Evolutionary conservation across 2,113 vertebrate genomes (phyloP).

Genomic region (Merops nubicus): DNA sequence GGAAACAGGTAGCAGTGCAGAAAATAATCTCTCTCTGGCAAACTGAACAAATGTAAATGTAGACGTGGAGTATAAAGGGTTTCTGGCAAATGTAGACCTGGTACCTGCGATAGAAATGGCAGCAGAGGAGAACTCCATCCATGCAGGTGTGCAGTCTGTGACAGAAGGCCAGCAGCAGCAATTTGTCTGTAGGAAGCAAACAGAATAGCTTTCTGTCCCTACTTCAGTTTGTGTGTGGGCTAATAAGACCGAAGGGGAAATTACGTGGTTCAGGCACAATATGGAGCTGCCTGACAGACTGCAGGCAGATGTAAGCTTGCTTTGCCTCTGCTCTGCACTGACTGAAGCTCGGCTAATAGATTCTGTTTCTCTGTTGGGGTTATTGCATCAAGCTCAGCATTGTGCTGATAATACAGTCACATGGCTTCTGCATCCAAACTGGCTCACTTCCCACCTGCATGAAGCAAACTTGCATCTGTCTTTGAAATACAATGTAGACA

Average conservation of each 20-base stretch:
- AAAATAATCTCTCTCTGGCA: not conserved
- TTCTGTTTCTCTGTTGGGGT: slow-evolving; percentile 7
- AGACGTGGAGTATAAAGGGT: not conserved
- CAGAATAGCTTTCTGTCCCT: slow-evolving; percentile 1
- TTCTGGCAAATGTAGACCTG: not conserved
- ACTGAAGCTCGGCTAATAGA: slow-evolving; percentile 52
- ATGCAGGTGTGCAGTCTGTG: not conserved
- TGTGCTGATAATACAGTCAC: slow-evolving; percentile 46
- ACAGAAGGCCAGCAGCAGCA: not conserved
- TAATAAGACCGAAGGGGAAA: not conserved
- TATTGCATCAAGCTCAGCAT: slow-evolving; percentile 35
- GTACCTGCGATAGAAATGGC: not conserved
- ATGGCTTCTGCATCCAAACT: not conserved
- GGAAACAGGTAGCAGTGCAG: not conserved
- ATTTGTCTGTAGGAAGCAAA: not conserved
- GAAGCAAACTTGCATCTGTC: slow-evolving; percentile 45
- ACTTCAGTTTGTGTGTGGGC: slow-evolving; percentile 13
- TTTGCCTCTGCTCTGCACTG: slow-evolving; percentile 11
- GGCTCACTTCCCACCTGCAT: not conserved
- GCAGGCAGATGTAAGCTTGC: slow-evolving; percentile 56
- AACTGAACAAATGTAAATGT: not conserved
- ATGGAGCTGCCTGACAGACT: slow-evolving; percentile 48
- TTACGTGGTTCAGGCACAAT: not conserved
- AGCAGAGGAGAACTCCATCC: not conserved
- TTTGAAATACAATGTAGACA: not conserved